Percentiles rank a stretch among this genome's conserved stretches.
phyloP scores from a whole-genome alignment of 2,888 invertebrate species.

The Sarcophaga carnaria region DNA sequence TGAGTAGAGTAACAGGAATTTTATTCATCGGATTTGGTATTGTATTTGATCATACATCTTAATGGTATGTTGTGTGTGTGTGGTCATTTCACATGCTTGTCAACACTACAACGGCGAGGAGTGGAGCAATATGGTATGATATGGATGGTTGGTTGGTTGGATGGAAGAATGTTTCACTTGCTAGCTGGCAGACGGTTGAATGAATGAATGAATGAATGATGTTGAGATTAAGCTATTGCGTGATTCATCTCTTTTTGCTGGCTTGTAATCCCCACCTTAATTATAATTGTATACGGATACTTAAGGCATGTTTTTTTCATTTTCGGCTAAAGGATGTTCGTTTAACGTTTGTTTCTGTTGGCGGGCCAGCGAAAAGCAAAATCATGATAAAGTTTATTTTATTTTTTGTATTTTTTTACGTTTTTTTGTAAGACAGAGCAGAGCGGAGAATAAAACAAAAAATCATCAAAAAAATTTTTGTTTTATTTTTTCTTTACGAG shows the following conservation, averaged over 20 bases:
- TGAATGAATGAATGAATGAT: constrained; percentile 31
- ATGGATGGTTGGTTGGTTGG: constrained; percentile 22
- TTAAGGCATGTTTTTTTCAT: constrained; percentile 40
- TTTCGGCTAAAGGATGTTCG: constrained; percentile 11
- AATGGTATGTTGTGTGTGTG: constrained; percentile 27
- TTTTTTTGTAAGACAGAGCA: constrained; percentile 8
- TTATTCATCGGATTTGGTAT: constrained; percentile 4
- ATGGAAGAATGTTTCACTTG: constrained; percentile 18
- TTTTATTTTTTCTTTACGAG: background rate
- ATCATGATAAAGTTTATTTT: constrained; percentile 30
- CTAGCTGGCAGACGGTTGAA: background rate
- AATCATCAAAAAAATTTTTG: background rate
- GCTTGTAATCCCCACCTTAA: constrained; percentile 64
- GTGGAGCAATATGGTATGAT: constrained; percentile 20
- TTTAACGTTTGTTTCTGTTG: background rate
- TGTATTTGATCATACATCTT: constrained; percentile 32
- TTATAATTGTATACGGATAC: constrained; percentile 57
- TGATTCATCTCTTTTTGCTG: constrained; percentile 66
- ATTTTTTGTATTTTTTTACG: background rate
- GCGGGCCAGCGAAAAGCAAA: constrained; percentile 9
- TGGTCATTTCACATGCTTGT: constrained; percentile 66
- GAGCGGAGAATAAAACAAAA: background rate
- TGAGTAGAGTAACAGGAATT: background rate
- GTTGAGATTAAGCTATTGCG: constrained; percentile 66
- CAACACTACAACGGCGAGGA: constrained; percentile 49